Evolutionary conservation across 2,797 vertebrate genomes (phyloP), one percentile per base, ranked within the genome.

Genomic region (Saxicola maurus): DNA sequence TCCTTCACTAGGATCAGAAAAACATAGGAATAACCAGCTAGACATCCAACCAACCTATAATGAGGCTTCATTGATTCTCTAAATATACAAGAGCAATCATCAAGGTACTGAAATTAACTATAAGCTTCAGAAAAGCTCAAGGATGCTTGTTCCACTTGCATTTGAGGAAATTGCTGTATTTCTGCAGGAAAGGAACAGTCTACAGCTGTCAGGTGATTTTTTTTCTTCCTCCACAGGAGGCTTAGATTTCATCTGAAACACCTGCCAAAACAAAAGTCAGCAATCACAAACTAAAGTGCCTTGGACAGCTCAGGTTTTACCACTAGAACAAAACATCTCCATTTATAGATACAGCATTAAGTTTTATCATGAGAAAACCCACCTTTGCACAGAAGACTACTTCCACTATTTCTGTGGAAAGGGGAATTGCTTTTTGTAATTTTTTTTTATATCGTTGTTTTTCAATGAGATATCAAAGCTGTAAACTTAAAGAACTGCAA

Each of bases 241-340:
- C 60, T 93, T 94, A 91, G 91, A 76, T 94, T 92, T 94, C 92
- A 86, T 94, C 71, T 94, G 95, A 95, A 94, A 93, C 73, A 93
- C 92, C 92, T 95, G 94, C 85, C 90, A 93, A 94, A 94, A 94
- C 76, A 95, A 91, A 94, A 94, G 93, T 86, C 82, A 94, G 93
- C 62, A 91, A 95, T 76, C 92, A 95, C 93, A 92, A 87, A 94
- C 77, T 90, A 86, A 92, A 94, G 92, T 92, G 93, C 91, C 82
- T 89, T 25, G 69, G 82, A 93, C 56, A 94, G 85, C 45, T 93
- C 66, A 84, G 66, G 67, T 76, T 83, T 87, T 76, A 87, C 45
- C 40, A 66, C 45, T 57, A 90, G 30, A 91, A 80, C 68, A 77
- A 43, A 81, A 82, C 51, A 79, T 27, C 23, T 86, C 69, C 0